Base-by-base conservation (phyloP, 2,113 vertebrate species). In the Poeciliopsis occidentalis region DNA sequence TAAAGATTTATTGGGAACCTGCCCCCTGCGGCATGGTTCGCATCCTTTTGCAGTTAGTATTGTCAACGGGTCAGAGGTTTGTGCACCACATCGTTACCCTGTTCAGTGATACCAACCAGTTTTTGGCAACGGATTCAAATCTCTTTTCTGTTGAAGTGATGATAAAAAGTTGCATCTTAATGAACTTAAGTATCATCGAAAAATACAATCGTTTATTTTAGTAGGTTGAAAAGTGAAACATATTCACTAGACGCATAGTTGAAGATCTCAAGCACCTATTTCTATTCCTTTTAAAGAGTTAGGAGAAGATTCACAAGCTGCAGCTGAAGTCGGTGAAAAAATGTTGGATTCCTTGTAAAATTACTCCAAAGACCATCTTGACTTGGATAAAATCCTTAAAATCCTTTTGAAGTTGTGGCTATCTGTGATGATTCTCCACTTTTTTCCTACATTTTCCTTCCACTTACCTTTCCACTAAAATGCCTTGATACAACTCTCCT, bases 51-150 rank as follows among this genome's bases (percentile, higher is more conserved):
- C 44, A 62, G 47, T 87, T 31, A 32, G 31, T 32, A 65, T 78
- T 60, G 69, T 78, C 70, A 76, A 54, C 57, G 37, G 75, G 83
- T 90, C 73, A 81, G 34, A 81, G 65, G 80, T 81, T 84, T 66
- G 71, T 41, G 30, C 41, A n/a, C 68, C 6, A 0, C 5, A 64
- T 30, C 69, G 12, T 71, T 66, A 57, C 54, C 81, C 70, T 15
- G 67, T 64, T 72, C 63, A 79, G 60, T 30, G 12, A 24, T 10
- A 7, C 13, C 26, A 26, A 44, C 51, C 61, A n/a, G 0, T 54
- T 44, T 66, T 19, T 44, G 51, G 26, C 41, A 22, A 24, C 31
- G 8, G 37, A 75, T 34, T 11, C 0, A 29, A 39, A 12, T 65
- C 27, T 71, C 72, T 82, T 12, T 17, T 64, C 64, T 68, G 37